Base-by-base conservation (phyloP, 2,888 invertebrate species). In the Spatulosminthurus flaviceps region DNA sequence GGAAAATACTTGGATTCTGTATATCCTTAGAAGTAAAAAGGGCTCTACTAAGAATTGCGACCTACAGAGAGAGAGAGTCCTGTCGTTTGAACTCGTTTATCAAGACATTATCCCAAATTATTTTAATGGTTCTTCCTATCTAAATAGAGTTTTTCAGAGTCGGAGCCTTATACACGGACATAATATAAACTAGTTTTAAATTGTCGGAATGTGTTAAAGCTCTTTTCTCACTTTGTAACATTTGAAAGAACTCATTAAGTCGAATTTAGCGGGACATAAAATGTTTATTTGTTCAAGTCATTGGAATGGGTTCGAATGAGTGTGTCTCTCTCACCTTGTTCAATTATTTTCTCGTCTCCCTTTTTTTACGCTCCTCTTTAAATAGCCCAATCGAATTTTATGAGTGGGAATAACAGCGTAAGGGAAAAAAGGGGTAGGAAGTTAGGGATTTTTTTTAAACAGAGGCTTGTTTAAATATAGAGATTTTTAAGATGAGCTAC, bases 211-310 rank as follows among this genome's bases (percentile, higher is more conserved):
- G 51, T 51, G 51, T 51, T 51, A 51, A 51, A 51, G 51, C 16
- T 51, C 51, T 19, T 51, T 51, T 51, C 51, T 51, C 51, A 51
- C 51, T 51, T 51, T 51, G 51, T 51, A 51, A 51, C 19, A 51
- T 51, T 51, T 74, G 74, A 74, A 74, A 26, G 74, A 61, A 60
- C 61, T 61, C 74, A 74, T 74, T 74, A 74, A 74, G 74, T 29
- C 22, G 61, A 74, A 61, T 74, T 74, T 74, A 74, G 60, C 74
- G 61, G 21, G 29, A 29, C 60, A 73, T 73, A 73, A 74, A 74
- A 74, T 61, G 74, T 74, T 74, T 74, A 74, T 74, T 74, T 74
- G 74, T 74, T 60, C 51, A 74, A 74, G 74, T 61, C 74, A 74
- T 61, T 74, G n/a, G 60, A n/a, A 74, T 61, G 61, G 64, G 74